Base-by-base conservation (phyloP, 2,888 invertebrate genomes). In the Disparrhopalites patrizii region DNA sequence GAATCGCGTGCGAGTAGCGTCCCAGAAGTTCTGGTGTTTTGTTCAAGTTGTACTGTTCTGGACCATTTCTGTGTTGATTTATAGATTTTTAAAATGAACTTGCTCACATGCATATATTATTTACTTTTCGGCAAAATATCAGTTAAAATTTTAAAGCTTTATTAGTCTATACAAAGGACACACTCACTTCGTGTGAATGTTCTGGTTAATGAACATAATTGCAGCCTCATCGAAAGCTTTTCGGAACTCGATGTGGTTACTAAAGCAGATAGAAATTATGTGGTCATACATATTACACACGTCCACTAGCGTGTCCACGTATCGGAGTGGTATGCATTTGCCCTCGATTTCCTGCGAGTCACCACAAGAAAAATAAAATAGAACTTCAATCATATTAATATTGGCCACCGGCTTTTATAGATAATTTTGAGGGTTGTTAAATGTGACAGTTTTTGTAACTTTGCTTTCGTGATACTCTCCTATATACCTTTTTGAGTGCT, bases 151-250 rank as follows among this genome's bases (percentile, higher is more conserved):
- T n/a, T n/a, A n/a, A n/a, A n/a, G n/a, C n/a, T n/a, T n/a, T n/a
- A n/a, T n/a, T n/a, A n/a, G n/a, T n/a, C n/a, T n/a, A n/a, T n/a
- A n/a, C n/a, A n/a, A n/a, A n/a, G n/a, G n/a, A n/a, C n/a, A n/a
- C 7, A 47, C 18, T 43, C 30, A 58, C 58, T 58, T 58, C 8
- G 58, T 58, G 15, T 47, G 25, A 30, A 15, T 7, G 47, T 58
- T 58, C 23, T 40, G 58, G 30, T 58, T 58, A 13, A 58, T 28
- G 23, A 58, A 58, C 4, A 40, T 23, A 10, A 58, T 31, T n/a
- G 40, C 38, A 4, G 58, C 58, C 20, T 58, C 58, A 58, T 58
- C 58, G 31, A 40, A 58, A 1, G 58, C 58, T 30, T 58, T 58
- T 7, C 58, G 43, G 30, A 58, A 58, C 8, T 58, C 58, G 2